Evolutionary conservation across 2,797 vertebrate species (phyloP).

Genomic region (Danio tinwini): DNA sequence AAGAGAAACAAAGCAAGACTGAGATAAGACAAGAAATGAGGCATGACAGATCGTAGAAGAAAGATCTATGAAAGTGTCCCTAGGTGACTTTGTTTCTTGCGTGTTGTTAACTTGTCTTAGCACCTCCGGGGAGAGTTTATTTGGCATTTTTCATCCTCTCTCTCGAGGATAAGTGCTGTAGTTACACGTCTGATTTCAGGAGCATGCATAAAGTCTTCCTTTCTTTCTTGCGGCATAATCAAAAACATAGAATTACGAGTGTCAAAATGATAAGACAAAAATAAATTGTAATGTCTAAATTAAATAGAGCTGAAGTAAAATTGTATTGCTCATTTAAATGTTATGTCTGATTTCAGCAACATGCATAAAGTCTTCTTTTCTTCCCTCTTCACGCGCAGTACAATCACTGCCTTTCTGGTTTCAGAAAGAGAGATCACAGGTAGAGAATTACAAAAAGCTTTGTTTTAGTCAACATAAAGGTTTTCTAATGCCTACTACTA

Average conservation of each 20-base stretch:
- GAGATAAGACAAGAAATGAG: constrained; percentile 5
- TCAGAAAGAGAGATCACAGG: constrained; percentile 26
- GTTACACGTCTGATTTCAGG: not conserved
- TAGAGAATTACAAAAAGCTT: constrained; percentile 1
- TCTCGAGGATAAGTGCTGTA: not conserved
- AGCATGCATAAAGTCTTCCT: constrained; percentile 4
- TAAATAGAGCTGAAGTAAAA: too few relatives aligned
- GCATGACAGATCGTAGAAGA: not conserved
- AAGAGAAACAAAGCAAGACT: constrained; percentile 18
- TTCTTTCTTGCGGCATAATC: not conserved
- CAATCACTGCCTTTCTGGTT: constrained; percentile 27
- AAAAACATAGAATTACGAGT: too few relatives aligned
- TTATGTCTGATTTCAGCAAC: not conserved
- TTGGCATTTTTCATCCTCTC: constrained; percentile 4
- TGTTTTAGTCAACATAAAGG: not conserved
- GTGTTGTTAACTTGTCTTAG: constrained; percentile 5
- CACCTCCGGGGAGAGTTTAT: not conserved
- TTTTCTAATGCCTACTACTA: not conserved
- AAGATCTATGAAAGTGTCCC: constrained; percentile 3
- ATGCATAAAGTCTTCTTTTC: not conserved
- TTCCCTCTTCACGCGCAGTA: not conserved
- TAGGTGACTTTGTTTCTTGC: constrained; percentile 20
- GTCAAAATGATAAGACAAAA: too few relatives aligned
- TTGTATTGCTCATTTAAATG: not conserved
- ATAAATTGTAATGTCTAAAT: too few relatives aligned